Evolutionary conservation across 2,797 vertebrate genomes (phyloP).

Genomic region (Danio aesculapii): DNA sequence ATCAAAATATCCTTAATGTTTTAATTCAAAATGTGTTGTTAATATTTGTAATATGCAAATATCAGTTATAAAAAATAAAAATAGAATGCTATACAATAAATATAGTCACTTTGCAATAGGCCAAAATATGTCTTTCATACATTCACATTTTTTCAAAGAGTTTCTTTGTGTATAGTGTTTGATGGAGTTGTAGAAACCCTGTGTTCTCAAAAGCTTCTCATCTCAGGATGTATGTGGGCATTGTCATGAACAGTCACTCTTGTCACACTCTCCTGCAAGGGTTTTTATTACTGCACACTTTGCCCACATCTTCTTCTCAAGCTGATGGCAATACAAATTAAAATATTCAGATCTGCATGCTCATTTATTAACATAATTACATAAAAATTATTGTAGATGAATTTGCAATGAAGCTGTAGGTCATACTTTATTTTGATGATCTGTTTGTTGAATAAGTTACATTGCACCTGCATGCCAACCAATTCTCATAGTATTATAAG

Average conservation of each 20-base stretch:
- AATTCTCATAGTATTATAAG: too few species aligned
- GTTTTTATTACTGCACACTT: not conserved
- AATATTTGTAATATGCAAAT: not conserved
- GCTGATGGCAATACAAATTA: not conserved
- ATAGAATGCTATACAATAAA: not conserved
- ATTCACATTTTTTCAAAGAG: not conserved
- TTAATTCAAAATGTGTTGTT: not conserved
- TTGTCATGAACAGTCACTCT: not conserved
- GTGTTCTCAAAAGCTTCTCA: not conserved
- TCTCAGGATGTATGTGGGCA: slow-evolving; percentile 19
- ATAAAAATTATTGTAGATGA: not conserved
- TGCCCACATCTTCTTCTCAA: not conserved
- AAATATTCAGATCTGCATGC: not conserved
- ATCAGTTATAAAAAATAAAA: not conserved
- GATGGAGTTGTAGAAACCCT: not conserved
- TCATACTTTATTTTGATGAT: too few species aligned
- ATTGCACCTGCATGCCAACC: too few species aligned
- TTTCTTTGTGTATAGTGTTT: not conserved
- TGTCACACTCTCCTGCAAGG: not conserved
- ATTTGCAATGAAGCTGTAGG: not conserved
- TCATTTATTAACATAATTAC: not conserved
- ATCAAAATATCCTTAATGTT: not conserved
- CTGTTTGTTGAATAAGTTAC: too few species aligned
- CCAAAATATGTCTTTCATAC: not conserved
- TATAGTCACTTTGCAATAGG: not conserved